Percentiles rank a stretch among this genome's conserved stretches.
Evolutionary conservation across 2,113 vertebrate genomes (phyloP).

Genomic region (Eclectus roratus): DNA sequence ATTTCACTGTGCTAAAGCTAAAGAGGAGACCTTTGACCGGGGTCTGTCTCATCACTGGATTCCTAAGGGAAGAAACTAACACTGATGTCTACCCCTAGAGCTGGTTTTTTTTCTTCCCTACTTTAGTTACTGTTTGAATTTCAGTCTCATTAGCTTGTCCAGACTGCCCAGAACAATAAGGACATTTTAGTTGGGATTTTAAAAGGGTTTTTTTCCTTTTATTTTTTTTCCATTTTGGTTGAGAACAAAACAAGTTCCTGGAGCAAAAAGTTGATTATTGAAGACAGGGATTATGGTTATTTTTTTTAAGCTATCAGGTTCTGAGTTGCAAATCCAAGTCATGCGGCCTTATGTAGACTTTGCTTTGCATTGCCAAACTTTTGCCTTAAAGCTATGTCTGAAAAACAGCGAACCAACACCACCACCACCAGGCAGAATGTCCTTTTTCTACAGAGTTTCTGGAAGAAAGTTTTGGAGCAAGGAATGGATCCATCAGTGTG

Average conservation of each 20-base stretch:
- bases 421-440: conserved; percentile 66
- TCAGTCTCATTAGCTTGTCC: conserved; percentile 37
- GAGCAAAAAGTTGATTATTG: conserved; percentile 26
- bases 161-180: conserved; percentile 12
- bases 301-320: conserved; percentile 64
- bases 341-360: conserved; percentile 94
- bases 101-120: conserved; percentile 27
- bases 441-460: conserved; percentile 15
- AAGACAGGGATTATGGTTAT: neutral
- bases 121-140: conserved; percentile 34
- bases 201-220: neutral
- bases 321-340: conserved; percentile 75
- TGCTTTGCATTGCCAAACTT: conserved; percentile 86
- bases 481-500: neutral
- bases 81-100: neutral
- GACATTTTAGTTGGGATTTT: conserved; percentile 42
- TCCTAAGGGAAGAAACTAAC: conserved; percentile 32
- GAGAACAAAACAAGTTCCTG: neutral
- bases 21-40: conserved; percentile 24
- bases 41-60: conserved; percentile 46
- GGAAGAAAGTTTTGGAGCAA: neutral
- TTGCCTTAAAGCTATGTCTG: conserved; percentile 89
- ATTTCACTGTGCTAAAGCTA: conserved; percentile 88
- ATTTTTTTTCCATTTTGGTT: neutral
- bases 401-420: neutral